Percentiles rank a stretch among this genome's conserved stretches.
These are phyloP conservation scores for Atherinosoma microstoma DNA, from an alignment of 2,797 vertebrate genomes.

Conservation along the genomic window DNA sequence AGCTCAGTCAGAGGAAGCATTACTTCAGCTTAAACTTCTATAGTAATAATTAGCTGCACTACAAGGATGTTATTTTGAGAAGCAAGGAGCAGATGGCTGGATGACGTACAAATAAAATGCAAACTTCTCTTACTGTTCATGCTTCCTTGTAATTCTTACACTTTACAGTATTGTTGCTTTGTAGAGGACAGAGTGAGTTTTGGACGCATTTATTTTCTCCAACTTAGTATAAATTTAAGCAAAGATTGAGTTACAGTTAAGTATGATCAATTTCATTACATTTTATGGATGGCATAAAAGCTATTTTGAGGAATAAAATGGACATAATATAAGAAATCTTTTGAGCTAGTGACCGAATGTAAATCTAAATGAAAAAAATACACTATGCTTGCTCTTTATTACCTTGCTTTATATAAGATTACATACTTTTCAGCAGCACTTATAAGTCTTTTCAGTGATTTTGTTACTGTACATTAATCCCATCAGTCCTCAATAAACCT, in stretches of 20 bases:
- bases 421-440: constrained; percentile 3
- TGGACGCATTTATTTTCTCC: constrained; percentile 12
- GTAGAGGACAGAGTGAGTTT: not conserved
- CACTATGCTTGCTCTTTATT: too few relatives aligned
- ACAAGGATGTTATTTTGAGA: not conserved
- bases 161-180: not conserved
- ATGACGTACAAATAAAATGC: constrained; percentile 1
- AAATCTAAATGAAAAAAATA: too few relatives aligned
- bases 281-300: constrained; percentile 14
- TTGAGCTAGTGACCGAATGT: too few relatives aligned
- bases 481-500: not conserved
- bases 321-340: too few relatives aligned
- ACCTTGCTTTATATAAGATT: too few relatives aligned
- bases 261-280: not conserved
- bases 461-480: constrained; percentile 4
- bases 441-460: constrained; percentile 10
- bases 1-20: constrained; percentile 9
- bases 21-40: constrained; percentile 6
- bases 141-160: not conserved
- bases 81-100: not conserved
- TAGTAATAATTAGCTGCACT: not conserved
- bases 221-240: constrained; percentile 10
- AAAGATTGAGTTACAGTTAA: not conserved
- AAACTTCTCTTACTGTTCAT: not conserved
- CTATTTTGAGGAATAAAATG: not conserved